phyloP scores from a whole-genome alignment of 2,888 invertebrate species.

The Eilema depressum region DNA sequence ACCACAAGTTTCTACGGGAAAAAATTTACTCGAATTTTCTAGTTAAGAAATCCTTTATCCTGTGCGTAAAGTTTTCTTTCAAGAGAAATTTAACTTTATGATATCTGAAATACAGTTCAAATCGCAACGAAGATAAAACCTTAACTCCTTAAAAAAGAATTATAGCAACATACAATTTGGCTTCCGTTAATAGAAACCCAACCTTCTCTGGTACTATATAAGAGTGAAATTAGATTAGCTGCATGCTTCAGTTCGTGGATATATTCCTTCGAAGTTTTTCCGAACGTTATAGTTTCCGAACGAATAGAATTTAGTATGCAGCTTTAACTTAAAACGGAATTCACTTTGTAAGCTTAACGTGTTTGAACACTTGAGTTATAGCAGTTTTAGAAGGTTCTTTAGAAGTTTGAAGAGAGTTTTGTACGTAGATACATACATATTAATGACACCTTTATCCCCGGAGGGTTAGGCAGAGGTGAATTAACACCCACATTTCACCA shows the following conservation, averaged over 20 bases:
- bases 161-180: constrained; percentile 26
- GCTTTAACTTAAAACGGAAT: constrained; percentile 30
- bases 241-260: constrained; percentile 13
- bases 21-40: constrained; percentile 17
- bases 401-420: not conserved
- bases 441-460: no score
- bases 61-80: not conserved
- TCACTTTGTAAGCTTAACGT: constrained; percentile 39
- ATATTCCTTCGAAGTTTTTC: constrained; percentile 29
- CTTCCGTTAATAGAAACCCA: not conserved
- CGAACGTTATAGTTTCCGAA: constrained; percentile 37
- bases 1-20: constrained; percentile 25
- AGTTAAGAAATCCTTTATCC: constrained; percentile 21
- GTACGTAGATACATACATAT: no score
- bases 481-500: no score
- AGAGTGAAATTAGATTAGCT: constrained; percentile 14
- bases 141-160: constrained; percentile 20
- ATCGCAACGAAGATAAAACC: constrained; percentile 4
- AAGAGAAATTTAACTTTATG: not conserved
- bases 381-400: not conserved
- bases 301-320: constrained; percentile 50
- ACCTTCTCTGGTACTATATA: accelerated
- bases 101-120: accelerated
- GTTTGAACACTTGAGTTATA: constrained; percentile 30
- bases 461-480: no score